phyloP scores from a whole-genome alignment of 1,140 invertebrate genomes.

The Aporrectodea caliginosa region DNA sequence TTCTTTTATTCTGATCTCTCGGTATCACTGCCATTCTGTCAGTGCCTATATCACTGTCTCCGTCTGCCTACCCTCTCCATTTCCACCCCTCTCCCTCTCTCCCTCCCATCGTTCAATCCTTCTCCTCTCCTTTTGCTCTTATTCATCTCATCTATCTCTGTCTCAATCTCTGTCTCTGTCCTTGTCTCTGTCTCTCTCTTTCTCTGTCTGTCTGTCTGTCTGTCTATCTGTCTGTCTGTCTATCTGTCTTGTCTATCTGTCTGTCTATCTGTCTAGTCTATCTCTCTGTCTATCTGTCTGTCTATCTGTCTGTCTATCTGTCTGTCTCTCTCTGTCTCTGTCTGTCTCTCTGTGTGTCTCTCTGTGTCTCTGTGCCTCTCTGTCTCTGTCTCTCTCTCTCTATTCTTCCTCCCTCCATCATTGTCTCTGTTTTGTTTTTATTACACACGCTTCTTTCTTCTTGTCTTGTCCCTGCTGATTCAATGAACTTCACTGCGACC shows the following conservation, averaged over 20 bases:
- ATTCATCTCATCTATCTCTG: background rate
- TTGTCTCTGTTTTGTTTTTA: no score
- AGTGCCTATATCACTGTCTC: no score
- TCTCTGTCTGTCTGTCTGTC: background rate
- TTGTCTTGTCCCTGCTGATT: no score
- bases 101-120: background rate
- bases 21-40: no score
- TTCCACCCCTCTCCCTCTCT: background rate
- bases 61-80: background rate
- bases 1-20: no score
- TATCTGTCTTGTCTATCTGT: background rate
- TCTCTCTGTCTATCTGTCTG: background rate
- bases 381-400: no score
- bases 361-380: background rate
- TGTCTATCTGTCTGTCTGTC: conserved; percentile 1
- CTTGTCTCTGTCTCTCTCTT: background rate
- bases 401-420: no score
- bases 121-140: background rate
- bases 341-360: background rate
- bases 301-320: background rate
- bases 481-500: no score
- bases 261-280: background rate
- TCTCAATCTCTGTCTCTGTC: background rate
- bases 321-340: background rate
- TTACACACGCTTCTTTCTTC: no score